Conservation (phyloP, 2,113 vertebrate species). For the Gallinago paraguaiae region DNA sequence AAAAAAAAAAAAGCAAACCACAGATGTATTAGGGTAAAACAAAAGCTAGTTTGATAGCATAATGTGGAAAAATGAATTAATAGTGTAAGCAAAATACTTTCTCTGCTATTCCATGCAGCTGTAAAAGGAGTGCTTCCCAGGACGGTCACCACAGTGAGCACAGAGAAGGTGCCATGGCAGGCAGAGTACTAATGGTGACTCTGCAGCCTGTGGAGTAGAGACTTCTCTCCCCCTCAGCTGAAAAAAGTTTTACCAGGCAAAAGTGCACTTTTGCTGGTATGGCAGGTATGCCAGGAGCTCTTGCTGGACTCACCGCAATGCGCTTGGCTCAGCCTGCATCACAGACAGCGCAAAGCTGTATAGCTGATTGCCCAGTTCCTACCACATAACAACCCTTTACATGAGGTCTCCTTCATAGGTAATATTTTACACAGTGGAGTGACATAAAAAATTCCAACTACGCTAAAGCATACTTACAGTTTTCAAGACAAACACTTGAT, state of each 20-base stretch:
- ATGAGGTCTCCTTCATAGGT: background rate
- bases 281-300: background rate
- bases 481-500: constrained; percentile 20
- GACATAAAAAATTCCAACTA: background rate
- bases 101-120: background rate
- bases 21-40: background rate
- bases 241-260: background rate
- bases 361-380: background rate
- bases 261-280: background rate
- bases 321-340: background rate
- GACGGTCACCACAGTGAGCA: fast-evolving
- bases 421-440: background rate
- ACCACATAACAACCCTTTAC: background rate
- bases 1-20: background rate
- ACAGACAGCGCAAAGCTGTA: background rate
- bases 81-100: background rate
- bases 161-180: background rate
- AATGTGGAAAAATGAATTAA: background rate
- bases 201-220: background rate
- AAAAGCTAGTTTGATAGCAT: constrained; percentile 2
- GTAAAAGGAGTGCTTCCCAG: background rate
- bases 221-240: background rate
- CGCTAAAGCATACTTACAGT: background rate
- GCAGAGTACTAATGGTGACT: background rate
- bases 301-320: background rate